phyloP scores from a whole-genome alignment of 2,113 vertebrate species.

The Platysternon megacephalum region DNA sequence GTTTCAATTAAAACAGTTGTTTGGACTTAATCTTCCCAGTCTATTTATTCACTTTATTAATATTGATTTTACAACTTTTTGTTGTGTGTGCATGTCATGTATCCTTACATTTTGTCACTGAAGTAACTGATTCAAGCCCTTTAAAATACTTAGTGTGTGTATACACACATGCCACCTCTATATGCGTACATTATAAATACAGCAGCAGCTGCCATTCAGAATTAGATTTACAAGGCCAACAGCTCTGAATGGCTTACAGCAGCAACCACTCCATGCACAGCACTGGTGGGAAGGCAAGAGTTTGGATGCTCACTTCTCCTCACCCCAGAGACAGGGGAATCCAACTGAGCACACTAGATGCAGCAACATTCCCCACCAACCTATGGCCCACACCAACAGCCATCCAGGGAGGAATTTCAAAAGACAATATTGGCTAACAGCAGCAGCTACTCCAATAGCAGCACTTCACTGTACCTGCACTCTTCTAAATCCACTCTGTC shows the following conservation, averaged over 20 bases:
- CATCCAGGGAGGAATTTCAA: background rate
- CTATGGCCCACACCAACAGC: background rate
- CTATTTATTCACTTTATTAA: background rate
- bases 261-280: background rate
- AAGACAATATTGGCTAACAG: background rate
- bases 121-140: background rate
- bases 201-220: conserved; percentile 19
- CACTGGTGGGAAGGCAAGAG: background rate
- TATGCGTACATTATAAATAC: background rate
- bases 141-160: background rate
- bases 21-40: background rate
- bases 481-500: background rate
- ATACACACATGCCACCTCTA: background rate
- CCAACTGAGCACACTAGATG: conserved; percentile 20
- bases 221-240: background rate
- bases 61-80: background rate
- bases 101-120: background rate
- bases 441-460: background rate
- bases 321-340: background rate
- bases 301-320: background rate
- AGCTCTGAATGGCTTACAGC: too few species aligned
- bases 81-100: background rate
- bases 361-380: background rate
- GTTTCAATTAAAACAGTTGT: background rate
- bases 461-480: rapidly evolving